Evolutionary conservation across 2,113 vertebrate species (phyloP).

Genomic region (Chionomys nivalis): DNA sequence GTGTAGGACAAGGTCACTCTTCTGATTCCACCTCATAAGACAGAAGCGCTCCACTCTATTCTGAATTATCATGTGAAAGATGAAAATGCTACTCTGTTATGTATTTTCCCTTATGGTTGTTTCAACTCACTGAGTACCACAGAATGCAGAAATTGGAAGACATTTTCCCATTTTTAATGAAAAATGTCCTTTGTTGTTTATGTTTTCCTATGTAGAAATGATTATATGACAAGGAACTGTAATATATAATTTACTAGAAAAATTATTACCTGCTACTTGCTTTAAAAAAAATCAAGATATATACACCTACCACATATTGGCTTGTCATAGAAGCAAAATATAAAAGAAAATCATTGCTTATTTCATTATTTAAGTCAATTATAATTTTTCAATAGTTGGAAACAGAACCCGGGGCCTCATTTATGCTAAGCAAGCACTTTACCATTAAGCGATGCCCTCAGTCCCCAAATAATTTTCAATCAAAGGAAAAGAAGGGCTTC

Average conservation of each 20-base stretch:
- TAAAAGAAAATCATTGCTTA: conserved; percentile 27
- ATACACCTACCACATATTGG: neutral
- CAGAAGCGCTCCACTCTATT: neutral
- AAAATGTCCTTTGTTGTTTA: neutral
- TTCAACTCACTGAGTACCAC: neutral
- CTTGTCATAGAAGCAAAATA: neutral
- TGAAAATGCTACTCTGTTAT: neutral
- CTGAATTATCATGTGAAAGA: neutral
- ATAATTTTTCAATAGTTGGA: neutral
- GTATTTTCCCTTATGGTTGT: neutral
- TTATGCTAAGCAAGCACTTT: neutral
- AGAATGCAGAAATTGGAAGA: neutral
- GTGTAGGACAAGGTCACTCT: neutral
- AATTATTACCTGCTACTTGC: neutral
- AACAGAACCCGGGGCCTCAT: neutral
- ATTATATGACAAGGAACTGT: neutral
- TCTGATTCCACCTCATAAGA: neutral
- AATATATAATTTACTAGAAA: conserved; percentile 23
- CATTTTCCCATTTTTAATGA: neutral
- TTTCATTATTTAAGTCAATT: conserved; percentile 37
- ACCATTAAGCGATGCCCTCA: neutral
- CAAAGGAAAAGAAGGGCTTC: neutral
- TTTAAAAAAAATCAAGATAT: conserved; percentile 9
- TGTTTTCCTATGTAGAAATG: conserved; percentile 29
- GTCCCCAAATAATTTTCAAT: neutral